These are phyloP conservation scores for Sarcophilus harrisii DNA, from an alignment of 2,797 vertebrate species.

Conservation along the genomic window DNA sequence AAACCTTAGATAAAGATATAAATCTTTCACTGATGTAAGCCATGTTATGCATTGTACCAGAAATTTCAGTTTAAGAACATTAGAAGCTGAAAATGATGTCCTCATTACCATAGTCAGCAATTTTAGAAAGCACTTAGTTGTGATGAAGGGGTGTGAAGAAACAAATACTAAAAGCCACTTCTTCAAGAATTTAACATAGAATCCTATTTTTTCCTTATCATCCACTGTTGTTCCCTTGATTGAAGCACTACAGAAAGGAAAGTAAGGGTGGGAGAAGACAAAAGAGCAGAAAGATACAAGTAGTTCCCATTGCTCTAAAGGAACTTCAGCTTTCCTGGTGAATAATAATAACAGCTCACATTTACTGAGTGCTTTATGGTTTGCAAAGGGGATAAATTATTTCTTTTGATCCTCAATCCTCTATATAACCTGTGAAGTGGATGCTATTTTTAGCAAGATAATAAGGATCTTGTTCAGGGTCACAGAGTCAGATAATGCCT, in stretches of 20 bases:
- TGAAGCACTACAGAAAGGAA: slow-evolving; percentile 49
- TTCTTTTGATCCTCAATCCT: not conserved
- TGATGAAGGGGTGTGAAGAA: slow-evolving; percentile 51
- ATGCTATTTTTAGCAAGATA: not conserved
- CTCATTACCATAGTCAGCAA: slow-evolving; percentile 45
- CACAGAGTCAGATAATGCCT: not conserved
- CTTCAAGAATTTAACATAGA: slow-evolving; percentile 56
- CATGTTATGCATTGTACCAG: slow-evolving; percentile 51
- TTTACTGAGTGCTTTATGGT: not conserved
- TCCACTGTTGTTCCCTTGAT: slow-evolving; percentile 16
- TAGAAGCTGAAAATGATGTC: slow-evolving; percentile 41
- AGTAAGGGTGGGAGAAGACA: slow-evolving; percentile 37
- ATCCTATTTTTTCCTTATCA: slow-evolving; percentile 27
- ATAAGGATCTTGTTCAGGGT: not conserved
- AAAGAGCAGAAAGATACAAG: slow-evolving; percentile 21
- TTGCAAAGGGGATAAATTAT: not conserved
- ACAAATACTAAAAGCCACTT: slow-evolving; percentile 40
- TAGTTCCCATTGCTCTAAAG: slow-evolving; percentile 45
- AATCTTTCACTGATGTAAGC: slow-evolving; percentile 49
- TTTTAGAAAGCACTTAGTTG: slow-evolving; percentile 59
- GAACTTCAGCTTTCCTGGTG: not conserved
- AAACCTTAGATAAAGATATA: slow-evolving; percentile 16
- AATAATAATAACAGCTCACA: slow-evolving; percentile 23
- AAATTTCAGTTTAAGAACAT: slow-evolving; percentile 47
- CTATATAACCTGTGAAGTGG: not conserved